Conservation (phyloP, 2,113 vertebrate species). For the Cephalophus harveyi region DNA sequence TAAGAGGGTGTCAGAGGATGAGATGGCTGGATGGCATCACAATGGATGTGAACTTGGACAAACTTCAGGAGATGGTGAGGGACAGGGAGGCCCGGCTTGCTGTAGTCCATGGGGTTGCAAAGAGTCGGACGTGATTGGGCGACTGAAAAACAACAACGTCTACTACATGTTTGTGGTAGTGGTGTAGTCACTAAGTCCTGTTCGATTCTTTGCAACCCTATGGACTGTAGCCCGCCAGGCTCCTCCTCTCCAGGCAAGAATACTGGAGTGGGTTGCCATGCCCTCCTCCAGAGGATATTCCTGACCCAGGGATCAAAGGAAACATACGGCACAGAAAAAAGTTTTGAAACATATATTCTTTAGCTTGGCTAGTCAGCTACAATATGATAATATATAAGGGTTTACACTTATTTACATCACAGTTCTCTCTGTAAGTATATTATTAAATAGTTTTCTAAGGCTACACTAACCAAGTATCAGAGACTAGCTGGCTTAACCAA, state of each 20-base stretch:
- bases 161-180: neutral
- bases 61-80: neutral
- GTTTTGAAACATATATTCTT: neutral
- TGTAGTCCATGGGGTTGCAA: neutral
- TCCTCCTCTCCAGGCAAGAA: neutral
- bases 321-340: neutral
- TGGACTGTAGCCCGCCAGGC: neutral
- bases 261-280: neutral
- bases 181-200: neutral
- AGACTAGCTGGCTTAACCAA: neutral
- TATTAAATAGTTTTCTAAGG: neutral
- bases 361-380: neutral
- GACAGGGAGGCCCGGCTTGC: neutral
- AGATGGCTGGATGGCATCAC: neutral
- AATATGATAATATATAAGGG: neutral
- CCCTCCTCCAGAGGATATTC: neutral
- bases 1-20: neutral
- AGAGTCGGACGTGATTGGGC: accelerated
- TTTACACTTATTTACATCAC: neutral
- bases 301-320: neutral
- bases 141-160: neutral
- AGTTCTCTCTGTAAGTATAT: neutral
- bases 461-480: neutral
- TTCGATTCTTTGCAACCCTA: neutral
- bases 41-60: neutral